Conservation (phyloP, 2,113 vertebrate genomes). For the Cochlearius cochlearius region DNA sequence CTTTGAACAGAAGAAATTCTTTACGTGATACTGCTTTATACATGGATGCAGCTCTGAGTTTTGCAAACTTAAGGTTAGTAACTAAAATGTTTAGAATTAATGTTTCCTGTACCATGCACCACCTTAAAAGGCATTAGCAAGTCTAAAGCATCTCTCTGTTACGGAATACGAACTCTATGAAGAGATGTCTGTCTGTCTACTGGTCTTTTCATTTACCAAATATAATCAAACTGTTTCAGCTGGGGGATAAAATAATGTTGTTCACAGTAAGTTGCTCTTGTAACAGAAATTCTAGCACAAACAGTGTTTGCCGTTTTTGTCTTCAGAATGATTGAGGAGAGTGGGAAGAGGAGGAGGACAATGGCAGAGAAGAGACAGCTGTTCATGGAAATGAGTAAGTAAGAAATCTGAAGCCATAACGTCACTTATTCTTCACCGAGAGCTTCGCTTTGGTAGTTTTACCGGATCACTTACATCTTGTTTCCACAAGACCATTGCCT, state of each 20-base stretch:
- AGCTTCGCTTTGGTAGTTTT: background rate
- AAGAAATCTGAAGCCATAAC: background rate
- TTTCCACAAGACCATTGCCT: background rate
- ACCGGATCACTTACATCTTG: background rate
- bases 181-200: background rate
- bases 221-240: background rate
- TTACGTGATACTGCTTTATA: accelerated
- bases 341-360: conserved; percentile 90
- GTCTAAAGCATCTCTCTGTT: accelerated
- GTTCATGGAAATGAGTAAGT: conserved; percentile 99
- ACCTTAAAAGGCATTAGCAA: accelerated
- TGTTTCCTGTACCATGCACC: background rate
- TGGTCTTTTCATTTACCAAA: background rate
- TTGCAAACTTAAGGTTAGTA: background rate
- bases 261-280: background rate
- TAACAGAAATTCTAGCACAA: background rate
- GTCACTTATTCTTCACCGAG: background rate
- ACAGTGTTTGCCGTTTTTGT: conserved; percentile 24
- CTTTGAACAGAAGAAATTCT: background rate
- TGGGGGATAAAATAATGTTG: background rate
- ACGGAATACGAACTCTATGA: accelerated
- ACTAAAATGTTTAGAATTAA: accelerated
- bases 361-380: conserved; percentile 99
- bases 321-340: conserved; percentile 97
- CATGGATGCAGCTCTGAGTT: background rate